Conservation (phyloP, 2,888 invertebrate species). For the Diplazon laetatorius region DNA sequence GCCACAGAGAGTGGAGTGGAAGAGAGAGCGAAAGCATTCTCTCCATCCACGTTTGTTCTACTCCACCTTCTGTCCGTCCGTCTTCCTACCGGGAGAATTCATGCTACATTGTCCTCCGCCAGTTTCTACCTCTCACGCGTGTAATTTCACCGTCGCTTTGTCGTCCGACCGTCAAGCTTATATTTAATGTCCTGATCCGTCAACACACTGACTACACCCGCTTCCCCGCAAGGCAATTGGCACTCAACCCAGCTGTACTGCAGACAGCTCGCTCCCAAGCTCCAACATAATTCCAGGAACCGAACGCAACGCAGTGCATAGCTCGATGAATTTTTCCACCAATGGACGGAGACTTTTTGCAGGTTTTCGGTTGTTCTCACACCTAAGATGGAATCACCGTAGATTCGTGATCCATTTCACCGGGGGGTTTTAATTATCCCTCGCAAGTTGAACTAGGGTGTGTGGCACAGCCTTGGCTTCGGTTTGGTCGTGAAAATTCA, state of each 20-base stretch:
- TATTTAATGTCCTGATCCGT: constrained; percentile 53
- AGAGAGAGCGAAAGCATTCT: constrained; percentile 24
- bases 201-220: constrained; percentile 19
- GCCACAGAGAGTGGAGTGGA: not conserved
- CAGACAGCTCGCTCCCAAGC: not conserved
- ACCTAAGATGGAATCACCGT: not conserved
- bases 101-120: constrained; percentile 54
- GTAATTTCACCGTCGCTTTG: constrained; percentile 65
- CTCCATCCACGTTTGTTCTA: constrained; percentile 37
- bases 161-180: constrained; percentile 59
- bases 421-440: constrained; percentile 15
- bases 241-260: not conserved
- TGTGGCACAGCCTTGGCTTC: constrained; percentile 1
- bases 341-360: not conserved
- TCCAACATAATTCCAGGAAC: not conserved
- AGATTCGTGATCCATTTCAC: constrained; percentile 26
- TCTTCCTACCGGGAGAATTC: constrained; percentile 32
- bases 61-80: constrained; percentile 28
- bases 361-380: no score
- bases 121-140: constrained; percentile 59
- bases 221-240: constrained; percentile 40
- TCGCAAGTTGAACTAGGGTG: constrained; percentile 23
- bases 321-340: not conserved
- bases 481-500: constrained; percentile 49
- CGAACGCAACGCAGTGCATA: no score